Percentiles rank a stretch among this genome's conserved stretches.
These are phyloP conservation scores for Ptychodera flava DNA, from an alignment of 35 echinoderm and acorn worm species.

Conservation along the genomic window DNA sequence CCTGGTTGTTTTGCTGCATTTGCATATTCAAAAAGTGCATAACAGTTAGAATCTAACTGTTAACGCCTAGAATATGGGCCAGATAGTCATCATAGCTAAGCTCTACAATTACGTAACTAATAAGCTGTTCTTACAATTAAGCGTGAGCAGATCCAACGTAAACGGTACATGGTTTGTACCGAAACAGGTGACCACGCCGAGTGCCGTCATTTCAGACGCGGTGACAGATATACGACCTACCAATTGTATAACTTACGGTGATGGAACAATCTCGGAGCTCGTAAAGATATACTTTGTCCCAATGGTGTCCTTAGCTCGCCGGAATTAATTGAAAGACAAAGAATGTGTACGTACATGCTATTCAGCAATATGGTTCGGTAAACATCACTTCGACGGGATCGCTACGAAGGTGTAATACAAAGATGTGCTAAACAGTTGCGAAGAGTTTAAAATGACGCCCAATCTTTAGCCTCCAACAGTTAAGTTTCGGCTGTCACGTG, in stretches of 20 bases:
- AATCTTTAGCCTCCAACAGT: not conserved
- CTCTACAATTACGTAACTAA: too few relatives aligned
- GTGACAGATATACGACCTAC: not conserved
- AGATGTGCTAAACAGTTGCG: not conserved
- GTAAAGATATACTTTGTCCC: not conserved
- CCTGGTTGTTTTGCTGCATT: not conserved
- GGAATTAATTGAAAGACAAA: not conserved
- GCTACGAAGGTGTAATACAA: not conserved
- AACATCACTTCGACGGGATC: not conserved
- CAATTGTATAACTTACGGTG: too few relatives aligned
- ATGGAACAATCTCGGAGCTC: too few relatives aligned
- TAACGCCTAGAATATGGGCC: too few relatives aligned
- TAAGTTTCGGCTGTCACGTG: not conserved
- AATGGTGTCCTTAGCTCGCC: not conserved
- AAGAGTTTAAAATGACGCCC: not conserved
- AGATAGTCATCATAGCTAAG: too few relatives aligned
- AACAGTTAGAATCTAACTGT: not conserved
- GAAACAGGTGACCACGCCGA: not conserved
- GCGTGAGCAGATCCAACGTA: not conserved
- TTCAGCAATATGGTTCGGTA: not conserved
- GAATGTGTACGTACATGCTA: not conserved
- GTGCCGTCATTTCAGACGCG: not conserved
- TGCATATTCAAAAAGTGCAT: not conserved
- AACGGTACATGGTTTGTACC: not conserved
- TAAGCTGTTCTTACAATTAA: not conserved